Conservation (phyloP, 2,113 vertebrate genomes). For the Planiliza haematocheilus region DNA sequence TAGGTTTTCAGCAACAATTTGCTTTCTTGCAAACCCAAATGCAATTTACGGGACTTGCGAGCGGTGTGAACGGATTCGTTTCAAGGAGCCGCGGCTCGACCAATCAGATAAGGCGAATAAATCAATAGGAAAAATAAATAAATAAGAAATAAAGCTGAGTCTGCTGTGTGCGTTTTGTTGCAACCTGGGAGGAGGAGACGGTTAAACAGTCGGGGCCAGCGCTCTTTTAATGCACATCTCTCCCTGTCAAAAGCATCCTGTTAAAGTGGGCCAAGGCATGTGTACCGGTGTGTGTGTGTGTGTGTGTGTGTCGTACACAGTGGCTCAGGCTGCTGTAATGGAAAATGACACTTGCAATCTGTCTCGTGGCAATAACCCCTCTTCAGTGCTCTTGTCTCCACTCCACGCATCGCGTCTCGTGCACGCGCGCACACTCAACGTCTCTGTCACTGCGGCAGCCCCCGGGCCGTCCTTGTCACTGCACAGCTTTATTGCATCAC, state of each 20-base stretch:
- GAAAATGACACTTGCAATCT: slow-evolving; percentile 88
- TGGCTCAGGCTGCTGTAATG: slow-evolving; percentile 79
- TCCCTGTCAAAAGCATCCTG: slow-evolving; percentile 77
- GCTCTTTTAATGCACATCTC: slow-evolving; percentile 69
- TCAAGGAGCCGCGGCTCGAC: slow-evolving; percentile 14
- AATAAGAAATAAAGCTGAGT: background rate
- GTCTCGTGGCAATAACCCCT: slow-evolving; percentile 85
- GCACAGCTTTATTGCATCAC: slow-evolving; percentile 85
- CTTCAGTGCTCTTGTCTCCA: slow-evolving; percentile 76
- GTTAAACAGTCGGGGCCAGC: slow-evolving; percentile 55
- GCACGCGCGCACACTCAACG: slow-evolving; percentile 34
- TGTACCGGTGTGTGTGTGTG: slow-evolving; percentile 50
- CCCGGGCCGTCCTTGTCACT: slow-evolving; percentile 76
- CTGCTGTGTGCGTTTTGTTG: background rate
- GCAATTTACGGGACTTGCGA: slow-evolving; percentile 2
- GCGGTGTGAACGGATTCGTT: slow-evolving; percentile 3
- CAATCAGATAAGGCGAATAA: slow-evolving; percentile 18
- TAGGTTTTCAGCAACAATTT: slow-evolving; percentile 13
- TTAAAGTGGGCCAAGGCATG: slow-evolving; percentile 81
- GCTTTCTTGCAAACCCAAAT: slow-evolving; percentile 4
- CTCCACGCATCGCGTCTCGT: background rate
- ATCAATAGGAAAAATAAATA: background rate
- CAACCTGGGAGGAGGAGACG: slow-evolving; percentile 32
- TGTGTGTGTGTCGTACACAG: slow-evolving; percentile 54
- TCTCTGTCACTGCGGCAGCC: slow-evolving; percentile 71